Conservation (phyloP, 1,140 invertebrate species). For the Ephestia elutella region DNA sequence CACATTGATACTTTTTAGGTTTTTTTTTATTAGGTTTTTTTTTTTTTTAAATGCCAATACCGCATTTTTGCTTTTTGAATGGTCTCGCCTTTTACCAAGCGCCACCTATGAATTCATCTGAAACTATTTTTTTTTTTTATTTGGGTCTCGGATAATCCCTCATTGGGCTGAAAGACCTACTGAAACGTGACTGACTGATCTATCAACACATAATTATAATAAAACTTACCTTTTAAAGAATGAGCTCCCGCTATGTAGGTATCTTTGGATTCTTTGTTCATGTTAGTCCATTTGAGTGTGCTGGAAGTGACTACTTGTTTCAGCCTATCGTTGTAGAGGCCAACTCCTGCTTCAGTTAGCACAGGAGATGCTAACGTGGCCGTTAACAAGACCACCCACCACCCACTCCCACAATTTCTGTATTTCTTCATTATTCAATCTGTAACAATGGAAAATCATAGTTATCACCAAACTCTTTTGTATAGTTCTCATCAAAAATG, state of each 20-base stretch:
- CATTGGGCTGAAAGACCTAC: too few species aligned
- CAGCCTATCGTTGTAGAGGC: constrained; percentile 51
- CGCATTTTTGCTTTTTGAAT: too few species aligned
- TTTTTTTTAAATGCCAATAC: too few species aligned
- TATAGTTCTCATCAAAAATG: too few species aligned
- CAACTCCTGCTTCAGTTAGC: constrained; percentile 41
- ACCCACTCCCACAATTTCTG: constrained; percentile 49
- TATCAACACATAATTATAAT: too few species aligned
- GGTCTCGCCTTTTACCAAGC: too few species aligned
- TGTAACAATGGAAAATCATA: constrained; percentile 35
- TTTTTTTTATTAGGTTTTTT: too few species aligned
- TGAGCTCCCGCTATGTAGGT: constrained; percentile 57
- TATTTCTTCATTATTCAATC: constrained; percentile 53
- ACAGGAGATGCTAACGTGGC: constrained; percentile 43
- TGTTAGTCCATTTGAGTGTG: constrained; percentile 57
- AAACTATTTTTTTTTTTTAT: too few species aligned
- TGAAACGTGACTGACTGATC: not conserved
- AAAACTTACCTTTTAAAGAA: constrained; percentile 44
- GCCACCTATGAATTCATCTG: too few species aligned
- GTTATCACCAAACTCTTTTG: too few species aligned
- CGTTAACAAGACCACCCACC: constrained; percentile 55
- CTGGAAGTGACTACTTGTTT: constrained; percentile 63
- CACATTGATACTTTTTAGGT: too few species aligned
- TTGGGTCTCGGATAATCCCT: too few species aligned
- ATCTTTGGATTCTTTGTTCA: constrained; percentile 56